These are phyloP conservation scores for Sapajus apella DNA, from an alignment of 2,113 vertebrate species.

Conservation along the genomic window DNA sequence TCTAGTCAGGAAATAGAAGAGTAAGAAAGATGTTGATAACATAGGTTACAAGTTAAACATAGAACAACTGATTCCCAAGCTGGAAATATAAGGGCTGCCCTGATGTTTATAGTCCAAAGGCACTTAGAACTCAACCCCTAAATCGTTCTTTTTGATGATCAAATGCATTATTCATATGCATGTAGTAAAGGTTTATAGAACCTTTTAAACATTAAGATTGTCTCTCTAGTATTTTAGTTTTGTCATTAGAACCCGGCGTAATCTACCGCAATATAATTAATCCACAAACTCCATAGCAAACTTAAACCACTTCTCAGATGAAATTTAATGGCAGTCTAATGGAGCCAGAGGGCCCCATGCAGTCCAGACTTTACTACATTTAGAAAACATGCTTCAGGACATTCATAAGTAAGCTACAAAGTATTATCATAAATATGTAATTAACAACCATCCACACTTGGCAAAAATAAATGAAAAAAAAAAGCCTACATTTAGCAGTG, in stretches of 20 bases:
- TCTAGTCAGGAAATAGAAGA: slow-evolving; percentile 17
- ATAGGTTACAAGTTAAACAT: neutral
- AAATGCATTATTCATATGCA: neutral
- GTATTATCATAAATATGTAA: slow-evolving; percentile 59
- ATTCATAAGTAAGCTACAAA: slow-evolving; percentile 47
- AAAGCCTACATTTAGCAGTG: neutral
- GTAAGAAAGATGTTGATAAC: neutral
- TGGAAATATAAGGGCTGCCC: neutral
- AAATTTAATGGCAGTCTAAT: slow-evolving; percentile 45
- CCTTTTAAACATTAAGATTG: slow-evolving; percentile 10
- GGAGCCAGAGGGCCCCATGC: neutral
- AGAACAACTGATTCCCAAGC: neutral
- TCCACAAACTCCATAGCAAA: slow-evolving; percentile 22
- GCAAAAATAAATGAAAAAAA: slow-evolving; percentile 32
- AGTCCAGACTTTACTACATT: neutral
- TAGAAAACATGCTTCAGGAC: slow-evolving; percentile 43
- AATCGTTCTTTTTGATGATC: slow-evolving; percentile 23
- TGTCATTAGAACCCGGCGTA: slow-evolving; percentile 42
- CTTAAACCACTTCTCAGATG: neutral
- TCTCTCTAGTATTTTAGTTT: slow-evolving; percentile 20
- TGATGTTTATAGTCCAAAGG: neutral
- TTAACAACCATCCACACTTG: slow-evolving; percentile 50
- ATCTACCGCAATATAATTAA: slow-evolving; percentile 33
- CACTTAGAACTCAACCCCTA: neutral
- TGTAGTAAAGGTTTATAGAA: neutral